Evolutionary conservation across 2,113 vertebrate species (phyloP).

Genomic region (Pandion haliaetus): DNA sequence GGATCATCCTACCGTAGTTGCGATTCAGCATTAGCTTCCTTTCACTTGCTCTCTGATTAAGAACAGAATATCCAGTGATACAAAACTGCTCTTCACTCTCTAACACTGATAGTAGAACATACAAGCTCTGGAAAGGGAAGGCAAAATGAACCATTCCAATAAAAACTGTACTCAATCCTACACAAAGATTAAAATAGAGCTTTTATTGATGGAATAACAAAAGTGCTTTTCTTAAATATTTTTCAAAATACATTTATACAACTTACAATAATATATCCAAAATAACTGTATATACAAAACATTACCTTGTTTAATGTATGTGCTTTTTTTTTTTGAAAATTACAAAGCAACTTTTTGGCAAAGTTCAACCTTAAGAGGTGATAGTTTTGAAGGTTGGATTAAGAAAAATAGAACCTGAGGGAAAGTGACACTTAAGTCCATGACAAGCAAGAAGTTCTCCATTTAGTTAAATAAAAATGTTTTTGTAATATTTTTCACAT

Average conservation of each 20-base stretch:
- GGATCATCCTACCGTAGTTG: background rate
- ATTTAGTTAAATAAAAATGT: constrained; percentile 73
- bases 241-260: constrained; percentile 94
- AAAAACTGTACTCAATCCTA: constrained; percentile 67
- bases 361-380: constrained; percentile 78
- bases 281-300: constrained; percentile 93
- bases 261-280: constrained; percentile 98
- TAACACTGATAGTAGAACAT: background rate
- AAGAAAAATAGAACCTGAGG: constrained; percentile 84
- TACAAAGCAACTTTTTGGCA: constrained; percentile 83
- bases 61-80: background rate
- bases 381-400: constrained; percentile 73
- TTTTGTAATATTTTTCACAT: constrained; percentile 73
- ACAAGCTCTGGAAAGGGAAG: background rate
- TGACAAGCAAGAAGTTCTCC: constrained; percentile 71
- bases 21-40: background rate
- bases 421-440: constrained; percentile 76
- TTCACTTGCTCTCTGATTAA: background rate
- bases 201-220: constrained; percentile 98
- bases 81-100: background rate
- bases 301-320: constrained; percentile 82
- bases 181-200: constrained; percentile 93
- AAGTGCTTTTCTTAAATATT: constrained; percentile 92
- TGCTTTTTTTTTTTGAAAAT: constrained; percentile 77
- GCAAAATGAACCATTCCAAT: background rate